Percentiles rank a stretch among this genome's conserved stretches.
Evolutionary conservation across 2,797 vertebrate genomes (phyloP).

Genomic region (Pseudocheirus occidentalis): DNA sequence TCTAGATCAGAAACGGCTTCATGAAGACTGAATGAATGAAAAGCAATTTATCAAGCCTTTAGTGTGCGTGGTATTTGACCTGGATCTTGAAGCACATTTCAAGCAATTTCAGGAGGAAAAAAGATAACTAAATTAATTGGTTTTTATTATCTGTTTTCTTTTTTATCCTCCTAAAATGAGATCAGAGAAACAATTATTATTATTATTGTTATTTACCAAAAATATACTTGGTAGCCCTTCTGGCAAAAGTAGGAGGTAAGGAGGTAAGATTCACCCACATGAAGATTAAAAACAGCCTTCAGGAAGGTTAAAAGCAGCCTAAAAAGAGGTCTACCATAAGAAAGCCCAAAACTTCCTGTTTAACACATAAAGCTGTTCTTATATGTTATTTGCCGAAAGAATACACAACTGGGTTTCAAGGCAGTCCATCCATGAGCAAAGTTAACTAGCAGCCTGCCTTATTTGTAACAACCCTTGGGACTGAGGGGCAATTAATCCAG

Average conservation of each 20-base stretch:
- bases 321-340: not conserved
- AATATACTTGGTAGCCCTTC: not conserved
- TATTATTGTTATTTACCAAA: not conserved
- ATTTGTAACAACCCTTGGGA: not conserved
- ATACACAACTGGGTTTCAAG: not conserved
- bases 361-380: not conserved
- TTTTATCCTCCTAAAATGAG: not conserved
- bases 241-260: not conserved
- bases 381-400: not conserved
- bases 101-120: not conserved
- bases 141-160: not conserved
- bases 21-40: not conserved
- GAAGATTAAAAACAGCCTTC: not conserved
- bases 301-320: not conserved
- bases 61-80: too few relatives aligned
- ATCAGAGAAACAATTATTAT: not conserved
- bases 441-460: not conserved
- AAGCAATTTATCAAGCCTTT: too few relatives aligned
- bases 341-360: not conserved
- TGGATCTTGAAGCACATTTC: too few relatives aligned
- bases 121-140: not conserved
- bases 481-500: not conserved
- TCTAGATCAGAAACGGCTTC: not conserved
- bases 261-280: not conserved
- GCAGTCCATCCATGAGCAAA: not conserved